Evolutionary conservation across 2,888 invertebrate genomes (phyloP), one percentile per base, ranked within the genome.

Genomic region (Dinocampus coccinellae): DNA sequence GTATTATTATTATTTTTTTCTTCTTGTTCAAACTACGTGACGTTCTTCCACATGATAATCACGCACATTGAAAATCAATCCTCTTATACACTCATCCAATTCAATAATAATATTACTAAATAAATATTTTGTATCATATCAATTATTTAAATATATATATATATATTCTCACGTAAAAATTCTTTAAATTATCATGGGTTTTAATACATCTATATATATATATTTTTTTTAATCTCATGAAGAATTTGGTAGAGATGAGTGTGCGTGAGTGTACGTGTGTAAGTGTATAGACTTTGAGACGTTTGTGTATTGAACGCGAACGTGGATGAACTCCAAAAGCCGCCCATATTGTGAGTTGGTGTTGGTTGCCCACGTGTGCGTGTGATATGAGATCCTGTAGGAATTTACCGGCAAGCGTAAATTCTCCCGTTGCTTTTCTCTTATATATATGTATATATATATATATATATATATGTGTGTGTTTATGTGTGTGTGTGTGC

Each of bases 391-490:
- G 84, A 83, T 79, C 82, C 83, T 81, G 81, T 78, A 82, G 85
- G 84, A 85, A 85, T 85, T 85, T 83, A 82, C 81, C 77, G 80
- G 75, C 81, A 80, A 80, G 84, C 83, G 85, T 85, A 85, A 85
- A 85, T 85, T 85, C 80, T 80, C 78, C 74, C 70, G 75, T 76
- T 60, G 71, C 77, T 78, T 75, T 73, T n/a, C 47, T 16, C 16
- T 66, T 60, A 58, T 72, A 70, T 70, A 66, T 75, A 71, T n/a
- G 16, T n/a, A 36, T 10, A 16, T 20, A 47, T 47, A 16, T n/a
- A 47, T 47, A 47, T 16, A n/a, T n/a, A n/a, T 47, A 20, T 7
- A 3, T 7, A 6, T 6, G 16, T 3, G 16, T 47, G 9, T 57
- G 29, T 73, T 64, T 61, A 60, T 47, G 39, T 39, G 13, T 60